phyloP scores from a whole-genome alignment of 2,113 vertebrate genomes.

The Pyxicephalus adspersus region DNA sequence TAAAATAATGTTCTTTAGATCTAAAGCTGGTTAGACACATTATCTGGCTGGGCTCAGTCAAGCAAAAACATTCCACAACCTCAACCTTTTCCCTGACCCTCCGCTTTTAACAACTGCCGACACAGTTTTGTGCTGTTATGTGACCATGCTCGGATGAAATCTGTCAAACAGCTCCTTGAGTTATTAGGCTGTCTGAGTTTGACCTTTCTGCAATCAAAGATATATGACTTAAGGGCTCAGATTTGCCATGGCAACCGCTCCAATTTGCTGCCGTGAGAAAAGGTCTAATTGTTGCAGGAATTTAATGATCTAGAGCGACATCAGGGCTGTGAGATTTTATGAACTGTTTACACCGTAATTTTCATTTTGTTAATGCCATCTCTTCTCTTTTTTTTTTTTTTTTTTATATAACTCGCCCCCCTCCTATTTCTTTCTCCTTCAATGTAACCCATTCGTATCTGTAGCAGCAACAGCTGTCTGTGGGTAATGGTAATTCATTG shows the following conservation, averaged over 20 bases:
- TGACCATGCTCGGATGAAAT: constrained; percentile 99
- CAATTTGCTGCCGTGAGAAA: constrained; percentile 99
- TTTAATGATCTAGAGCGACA: constrained; percentile 99
- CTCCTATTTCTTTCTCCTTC: constrained; percentile 22
- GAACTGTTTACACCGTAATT: constrained; percentile 99
- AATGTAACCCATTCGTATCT: constrained; percentile 84
- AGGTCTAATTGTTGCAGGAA: constrained; percentile 99
- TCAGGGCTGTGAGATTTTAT: constrained; percentile 99
- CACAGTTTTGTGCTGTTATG: constrained; percentile 99
- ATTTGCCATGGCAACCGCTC: constrained; percentile 99
- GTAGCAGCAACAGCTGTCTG: constrained; percentile 71
- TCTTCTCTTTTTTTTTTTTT: constrained; percentile 64
- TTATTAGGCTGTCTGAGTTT: constrained; percentile 99
- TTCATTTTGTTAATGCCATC: constrained; percentile 99
- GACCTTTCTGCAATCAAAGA: constrained; percentile 99
- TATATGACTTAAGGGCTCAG: constrained; percentile 99
- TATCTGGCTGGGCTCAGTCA: constrained; percentile 96
- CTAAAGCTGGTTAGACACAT: constrained; percentile 96
- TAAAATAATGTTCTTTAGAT: constrained; percentile 92
- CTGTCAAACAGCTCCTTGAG: constrained; percentile 99
- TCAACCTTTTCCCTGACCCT: constrained; percentile 97
- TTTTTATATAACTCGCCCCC: too few relatives aligned
- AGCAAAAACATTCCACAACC: constrained; percentile 99
- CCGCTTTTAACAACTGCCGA: constrained; percentile 99
- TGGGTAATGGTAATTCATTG: constrained; percentile 56